phyloP scores from a whole-genome alignment of 2,888 invertebrate genomes.

The Netelia inedita region DNA sequence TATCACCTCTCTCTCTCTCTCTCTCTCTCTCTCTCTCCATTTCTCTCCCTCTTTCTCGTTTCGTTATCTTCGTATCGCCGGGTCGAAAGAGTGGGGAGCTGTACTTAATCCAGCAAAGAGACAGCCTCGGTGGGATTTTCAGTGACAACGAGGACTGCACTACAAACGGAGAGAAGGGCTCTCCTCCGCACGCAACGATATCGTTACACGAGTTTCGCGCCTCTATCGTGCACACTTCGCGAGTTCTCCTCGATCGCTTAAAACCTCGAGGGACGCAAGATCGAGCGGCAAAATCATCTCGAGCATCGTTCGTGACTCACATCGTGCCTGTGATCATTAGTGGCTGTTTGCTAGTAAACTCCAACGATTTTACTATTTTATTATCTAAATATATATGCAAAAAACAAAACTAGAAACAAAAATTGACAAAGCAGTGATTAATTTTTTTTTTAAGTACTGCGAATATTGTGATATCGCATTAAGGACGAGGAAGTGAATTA shows the following conservation, averaged over 20 bases:
- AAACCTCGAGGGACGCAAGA: constrained; percentile 48
- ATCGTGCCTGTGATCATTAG: constrained; percentile 19
- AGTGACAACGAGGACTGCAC: constrained; percentile 41
- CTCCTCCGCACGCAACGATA: neutral
- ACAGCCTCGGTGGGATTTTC: constrained; percentile 63
- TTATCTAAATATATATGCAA: neutral
- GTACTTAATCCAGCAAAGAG: constrained; percentile 69
- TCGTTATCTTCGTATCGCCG: constrained; percentile 11
- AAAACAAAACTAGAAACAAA: neutral
- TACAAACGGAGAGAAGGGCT: constrained; percentile 18
- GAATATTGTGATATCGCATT: too few species aligned
- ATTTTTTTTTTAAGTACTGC: neutral
- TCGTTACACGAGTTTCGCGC: neutral
- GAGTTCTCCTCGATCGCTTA: constrained; percentile 9
- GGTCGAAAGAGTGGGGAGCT: constrained; percentile 34
- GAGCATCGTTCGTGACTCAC: constrained; percentile 46
- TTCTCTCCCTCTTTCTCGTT: constrained; percentile 2
- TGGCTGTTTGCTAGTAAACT: neutral
- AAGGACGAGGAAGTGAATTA: too few species aligned
- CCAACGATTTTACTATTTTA: neutral
- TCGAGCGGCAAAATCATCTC: constrained; percentile 52
- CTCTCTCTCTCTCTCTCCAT: neutral
- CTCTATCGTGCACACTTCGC: neutral
- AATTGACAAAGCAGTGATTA: neutral
- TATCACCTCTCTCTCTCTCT: neutral